These are phyloP conservation scores for Pipistrellus pygmaeus DNA, from an alignment of 2,797 vertebrate species.

Conservation along the genomic window DNA sequence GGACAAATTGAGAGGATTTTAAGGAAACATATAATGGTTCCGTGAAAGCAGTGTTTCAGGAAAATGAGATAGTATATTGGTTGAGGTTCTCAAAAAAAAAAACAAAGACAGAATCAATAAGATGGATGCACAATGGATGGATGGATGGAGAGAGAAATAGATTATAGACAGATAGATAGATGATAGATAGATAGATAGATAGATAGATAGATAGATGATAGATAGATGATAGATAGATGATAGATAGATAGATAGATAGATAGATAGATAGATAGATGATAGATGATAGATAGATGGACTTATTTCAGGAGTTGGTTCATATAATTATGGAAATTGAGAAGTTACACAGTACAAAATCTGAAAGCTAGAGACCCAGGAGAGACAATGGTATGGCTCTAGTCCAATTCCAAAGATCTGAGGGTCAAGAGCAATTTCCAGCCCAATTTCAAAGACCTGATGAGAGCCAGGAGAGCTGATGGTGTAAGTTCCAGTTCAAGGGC, in stretches of 20 bases:
- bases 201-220: background rate
- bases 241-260: background rate
- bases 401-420: background rate
- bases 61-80: background rate
- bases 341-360: background rate
- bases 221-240: no score
- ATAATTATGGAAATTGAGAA: background rate
- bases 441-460: background rate
- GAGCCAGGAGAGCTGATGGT: background rate
- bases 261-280: background rate
- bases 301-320: background rate
- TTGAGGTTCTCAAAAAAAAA: background rate
- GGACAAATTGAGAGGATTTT: background rate
- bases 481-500: background rate
- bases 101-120: background rate
- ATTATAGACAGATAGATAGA: no score
- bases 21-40: fast-evolving
- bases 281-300: background rate
- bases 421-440: background rate
- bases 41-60: background rate
- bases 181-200: background rate
- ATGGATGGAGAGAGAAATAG: background rate
- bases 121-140: background rate
- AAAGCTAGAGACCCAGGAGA: background rate
- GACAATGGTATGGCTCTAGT: background rate